Percentiles rank a stretch among this genome's conserved stretches.
Conservation (phyloP, 2,797 vertebrate species). For the Cercopithecus petaurista region DNA sequence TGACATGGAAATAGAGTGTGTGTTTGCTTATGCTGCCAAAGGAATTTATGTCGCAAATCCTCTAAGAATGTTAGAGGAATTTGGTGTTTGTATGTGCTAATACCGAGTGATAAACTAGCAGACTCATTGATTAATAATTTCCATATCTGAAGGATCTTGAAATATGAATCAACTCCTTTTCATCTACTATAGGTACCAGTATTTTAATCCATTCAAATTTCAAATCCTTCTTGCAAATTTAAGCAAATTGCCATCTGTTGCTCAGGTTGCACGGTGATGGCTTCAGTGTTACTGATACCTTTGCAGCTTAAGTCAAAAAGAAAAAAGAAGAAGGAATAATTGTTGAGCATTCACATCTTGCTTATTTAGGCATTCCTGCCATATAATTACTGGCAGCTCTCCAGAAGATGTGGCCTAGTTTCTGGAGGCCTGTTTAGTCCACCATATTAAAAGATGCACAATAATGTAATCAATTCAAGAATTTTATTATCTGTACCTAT, state of each 20-base stretch:
- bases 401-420: slow-evolving; percentile 56
- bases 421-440: slow-evolving; percentile 60
- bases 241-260: slow-evolving; percentile 66
- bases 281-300: background rate
- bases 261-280: background rate
- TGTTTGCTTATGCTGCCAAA: slow-evolving; percentile 50
- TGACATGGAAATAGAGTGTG: slow-evolving; percentile 45
- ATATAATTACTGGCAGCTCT: slow-evolving; percentile 48
- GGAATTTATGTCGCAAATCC: slow-evolving; percentile 10
- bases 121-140: slow-evolving; percentile 67
- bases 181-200: slow-evolving; percentile 23
- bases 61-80: slow-evolving; percentile 51
- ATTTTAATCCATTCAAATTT: slow-evolving; percentile 68
- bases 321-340: background rate
- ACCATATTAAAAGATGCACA: slow-evolving; percentile 37
- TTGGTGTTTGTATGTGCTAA: slow-evolving; percentile 6
- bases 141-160: slow-evolving; percentile 61
- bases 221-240: slow-evolving; percentile 66
- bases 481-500: slow-evolving; percentile 41
- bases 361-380: slow-evolving; percentile 16
- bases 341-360: background rate
- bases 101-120: slow-evolving; percentile 17
- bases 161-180: slow-evolving; percentile 65
- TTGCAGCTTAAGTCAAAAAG: slow-evolving; percentile 29
- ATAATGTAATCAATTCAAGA: slow-evolving; percentile 53